phyloP scores from a whole-genome alignment of 2,113 vertebrate species.

The Tetrax tetrax region DNA sequence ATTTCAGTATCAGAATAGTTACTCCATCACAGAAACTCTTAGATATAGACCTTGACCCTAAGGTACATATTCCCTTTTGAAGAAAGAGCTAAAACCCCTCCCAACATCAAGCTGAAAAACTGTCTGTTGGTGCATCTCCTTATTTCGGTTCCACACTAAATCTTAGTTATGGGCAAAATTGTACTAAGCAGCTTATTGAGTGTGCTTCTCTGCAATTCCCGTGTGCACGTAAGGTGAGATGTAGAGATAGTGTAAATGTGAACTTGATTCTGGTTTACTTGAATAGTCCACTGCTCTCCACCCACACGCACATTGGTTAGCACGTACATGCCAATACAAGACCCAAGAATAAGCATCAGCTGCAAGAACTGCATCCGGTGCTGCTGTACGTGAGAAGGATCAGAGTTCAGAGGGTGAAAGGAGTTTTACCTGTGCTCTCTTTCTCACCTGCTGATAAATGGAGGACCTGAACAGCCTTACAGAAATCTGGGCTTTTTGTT shows the following conservation, averaged over 20 bases:
- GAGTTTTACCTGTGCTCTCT: neutral
- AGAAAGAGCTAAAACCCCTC: neutral
- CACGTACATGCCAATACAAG: neutral
- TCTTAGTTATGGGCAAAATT: neutral
- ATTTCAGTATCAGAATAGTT: neutral
- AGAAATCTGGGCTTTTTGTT: neutral
- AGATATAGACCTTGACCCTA: neutral
- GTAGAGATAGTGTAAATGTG: neutral
- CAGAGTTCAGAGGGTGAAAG: neutral
- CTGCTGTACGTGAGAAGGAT: neutral
- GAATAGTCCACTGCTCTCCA: neutral
- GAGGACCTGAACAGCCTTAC: neutral
- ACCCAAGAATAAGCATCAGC: neutral
- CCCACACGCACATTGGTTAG: rapidly evolving
- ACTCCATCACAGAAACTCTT: neutral
- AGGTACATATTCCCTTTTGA: neutral
- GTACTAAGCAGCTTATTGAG: neutral
- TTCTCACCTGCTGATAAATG: neutral
- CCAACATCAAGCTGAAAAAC: neutral
- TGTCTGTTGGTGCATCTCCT: neutral
- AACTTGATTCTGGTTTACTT: neutral
- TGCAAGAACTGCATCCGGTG: neutral
- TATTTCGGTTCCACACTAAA: neutral
- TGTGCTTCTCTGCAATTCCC: neutral
- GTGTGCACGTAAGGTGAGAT: neutral